These are phyloP conservation scores for Rachycentron canadum DNA, from an alignment of 2,797 vertebrate species.

Conservation along the genomic window DNA sequence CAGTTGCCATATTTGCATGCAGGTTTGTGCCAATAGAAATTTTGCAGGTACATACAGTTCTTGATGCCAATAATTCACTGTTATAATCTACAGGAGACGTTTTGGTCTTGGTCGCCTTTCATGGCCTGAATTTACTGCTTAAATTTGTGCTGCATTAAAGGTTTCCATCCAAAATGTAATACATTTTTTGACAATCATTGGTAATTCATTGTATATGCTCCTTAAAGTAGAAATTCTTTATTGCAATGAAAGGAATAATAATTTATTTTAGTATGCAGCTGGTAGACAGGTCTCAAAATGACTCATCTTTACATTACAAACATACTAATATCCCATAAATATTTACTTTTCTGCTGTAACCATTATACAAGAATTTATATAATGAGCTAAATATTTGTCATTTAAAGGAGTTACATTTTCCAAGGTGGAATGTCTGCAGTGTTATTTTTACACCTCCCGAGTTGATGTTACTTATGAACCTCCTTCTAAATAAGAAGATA, in stretches of 20 bases:
- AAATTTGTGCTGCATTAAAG: slow-evolving; percentile 58
- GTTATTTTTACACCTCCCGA: slow-evolving; percentile 48
- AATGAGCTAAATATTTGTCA: not conserved
- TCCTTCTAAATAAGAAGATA: slow-evolving; percentile 67
- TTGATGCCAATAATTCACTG: slow-evolving; percentile 54
- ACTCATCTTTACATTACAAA: not conserved
- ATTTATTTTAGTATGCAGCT: not conserved
- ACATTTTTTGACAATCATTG: not conserved
- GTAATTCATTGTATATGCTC: slow-evolving; percentile 5
- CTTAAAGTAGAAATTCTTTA: not conserved
- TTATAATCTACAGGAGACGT: slow-evolving; percentile 63
- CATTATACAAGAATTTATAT: not conserved
- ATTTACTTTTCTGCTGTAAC: not conserved
- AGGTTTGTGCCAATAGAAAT: slow-evolving; percentile 87
- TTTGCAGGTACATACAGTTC: slow-evolving; percentile 86
- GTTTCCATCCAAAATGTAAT: slow-evolving; percentile 31
- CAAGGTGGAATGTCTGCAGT: slow-evolving; percentile 7
- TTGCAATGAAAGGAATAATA: not conserved
- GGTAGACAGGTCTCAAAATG: not conserved
- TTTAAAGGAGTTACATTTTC: slow-evolving; percentile 21
- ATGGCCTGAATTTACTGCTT: slow-evolving; percentile 40
- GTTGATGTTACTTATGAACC: slow-evolving; percentile 49
- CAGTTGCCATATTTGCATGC: slow-evolving; percentile 78
- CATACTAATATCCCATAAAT: not conserved
- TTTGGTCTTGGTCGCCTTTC: slow-evolving; percentile 31